Percentiles rank a stretch among this genome's conserved stretches.
Conservation (phyloP, 2,797 vertebrate genomes). For the Pangasius sanitwongsei region DNA sequence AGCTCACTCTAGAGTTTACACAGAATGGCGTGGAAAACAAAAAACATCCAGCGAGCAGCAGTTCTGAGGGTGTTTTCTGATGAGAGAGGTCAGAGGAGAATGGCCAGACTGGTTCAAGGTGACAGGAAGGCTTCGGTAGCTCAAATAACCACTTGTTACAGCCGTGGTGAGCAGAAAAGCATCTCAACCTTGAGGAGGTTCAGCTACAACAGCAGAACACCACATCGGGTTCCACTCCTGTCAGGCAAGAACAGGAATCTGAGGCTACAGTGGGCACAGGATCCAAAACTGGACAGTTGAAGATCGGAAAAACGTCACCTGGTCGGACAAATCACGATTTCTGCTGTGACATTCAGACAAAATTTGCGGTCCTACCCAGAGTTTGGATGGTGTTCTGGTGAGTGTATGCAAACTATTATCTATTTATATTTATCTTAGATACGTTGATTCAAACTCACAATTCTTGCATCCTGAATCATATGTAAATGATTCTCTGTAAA, state of each 20-base stretch:
- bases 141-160: not conserved
- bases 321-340: no score
- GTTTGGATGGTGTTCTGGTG: not conserved
- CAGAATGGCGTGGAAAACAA: not conserved
- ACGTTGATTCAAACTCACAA: not conserved
- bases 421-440: not conserved
- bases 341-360: not conserved
- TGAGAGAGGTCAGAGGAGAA: no score
- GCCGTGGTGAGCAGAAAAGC: not conserved
- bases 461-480: not conserved
- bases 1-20: not conserved
- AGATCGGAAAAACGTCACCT: no score
- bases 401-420: not conserved
- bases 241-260: not conserved
- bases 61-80: no score
- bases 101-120: no score
- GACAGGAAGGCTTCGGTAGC: not conserved
- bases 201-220: not conserved
- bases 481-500: not conserved
- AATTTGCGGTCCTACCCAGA: not conserved
- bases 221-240: not conserved
- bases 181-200: not conserved
- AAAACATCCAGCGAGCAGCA: no score
- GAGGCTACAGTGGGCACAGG: not conserved
- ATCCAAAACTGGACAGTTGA: not conserved